These are phyloP conservation scores for Dromius quadrimaculatus DNA, from an alignment of 2,888 invertebrate genomes.

Conservation along the genomic window DNA sequence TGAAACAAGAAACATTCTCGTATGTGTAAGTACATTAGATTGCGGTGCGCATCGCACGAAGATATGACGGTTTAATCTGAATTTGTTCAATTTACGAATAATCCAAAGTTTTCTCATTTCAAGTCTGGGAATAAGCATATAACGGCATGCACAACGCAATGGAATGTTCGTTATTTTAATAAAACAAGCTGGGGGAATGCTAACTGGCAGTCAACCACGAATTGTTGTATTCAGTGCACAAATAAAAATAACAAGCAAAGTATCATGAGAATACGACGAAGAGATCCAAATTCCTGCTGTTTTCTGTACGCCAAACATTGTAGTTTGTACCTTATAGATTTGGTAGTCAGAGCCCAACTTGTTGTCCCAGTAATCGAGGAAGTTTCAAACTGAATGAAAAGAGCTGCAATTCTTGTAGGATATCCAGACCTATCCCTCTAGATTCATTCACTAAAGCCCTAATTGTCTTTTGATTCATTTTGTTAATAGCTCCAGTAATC, in stretches of 20 bases:
- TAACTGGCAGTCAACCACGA: slow-evolving; percentile 6
- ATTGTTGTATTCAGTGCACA: slow-evolving; percentile 6
- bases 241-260: neutral
- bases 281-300: too few relatives aligned
- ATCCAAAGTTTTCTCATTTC: slow-evolving; percentile 27
- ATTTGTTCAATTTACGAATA: slow-evolving; percentile 28
- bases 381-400: too few relatives aligned
- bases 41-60: slow-evolving; percentile 1
- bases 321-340: too few relatives aligned
- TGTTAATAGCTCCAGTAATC: too few relatives aligned
- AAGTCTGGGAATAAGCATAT: slow-evolving; percentile 20
- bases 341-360: too few relatives aligned
- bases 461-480: too few relatives aligned
- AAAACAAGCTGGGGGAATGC: slow-evolving; percentile 25
- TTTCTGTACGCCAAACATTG: too few relatives aligned
- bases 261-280: too few relatives aligned
- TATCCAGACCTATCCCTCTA: too few relatives aligned
- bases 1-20: neutral
- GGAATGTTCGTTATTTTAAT: slow-evolving; percentile 33
- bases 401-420: too few relatives aligned
- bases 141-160: neutral
- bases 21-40: neutral
- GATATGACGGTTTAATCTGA: slow-evolving; percentile 20
- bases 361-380: too few relatives aligned
- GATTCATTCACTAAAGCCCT: too few relatives aligned